Base-by-base conservation (phyloP, 2,888 invertebrate species). In the Caenorhabditis virilis region DNA sequence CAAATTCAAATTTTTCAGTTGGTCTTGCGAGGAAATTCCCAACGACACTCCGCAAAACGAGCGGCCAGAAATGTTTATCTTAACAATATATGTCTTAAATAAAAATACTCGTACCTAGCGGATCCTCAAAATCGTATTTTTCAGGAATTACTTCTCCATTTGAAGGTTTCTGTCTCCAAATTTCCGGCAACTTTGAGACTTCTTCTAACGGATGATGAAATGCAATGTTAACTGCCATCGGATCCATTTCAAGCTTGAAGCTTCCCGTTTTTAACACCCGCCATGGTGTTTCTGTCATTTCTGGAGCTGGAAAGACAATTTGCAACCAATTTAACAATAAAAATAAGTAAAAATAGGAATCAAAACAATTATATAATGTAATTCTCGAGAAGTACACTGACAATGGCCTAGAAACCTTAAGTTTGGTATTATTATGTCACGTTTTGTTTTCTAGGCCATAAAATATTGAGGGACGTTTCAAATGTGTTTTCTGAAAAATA, bases 191-290 rank as follows among this genome's bases (percentile, higher is more conserved):
- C 27, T 59, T 52, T 11, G 35, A 47, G 20, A 11, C 27, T 1
- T 60, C 60, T 26, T 54, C 54, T 15, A 60, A 22, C 11, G 60
- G 60, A 36, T 60, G 60, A 11, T 49, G 49, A 25, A 60, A 27
- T 6, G 49, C 49, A 7, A 49, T 53, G 9, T 54, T 41, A 2
- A 35, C 13, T 6, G 6, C 13, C 7, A 9, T 30, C 30, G 13
- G 7, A 9, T 30, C 30, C 6, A 9, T 30, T 9, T 30, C 30
- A 30, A 30, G 13, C 13, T 30, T 6, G 13, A 13, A 6, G 13
- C 13, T 9, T 13, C 7, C 30, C 6, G 6, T 30, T 30, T 30
- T 30, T 30, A 6, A 13, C 30, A 30, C 30, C 13, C 13, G 6
- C 30, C 30, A 30, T 13, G 30, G 30, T 9, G 30, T 30, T 30